Evolutionary conservation across 23 tunicate genomes (phyloP).

Genomic region (Ascidia mentula): DNA sequence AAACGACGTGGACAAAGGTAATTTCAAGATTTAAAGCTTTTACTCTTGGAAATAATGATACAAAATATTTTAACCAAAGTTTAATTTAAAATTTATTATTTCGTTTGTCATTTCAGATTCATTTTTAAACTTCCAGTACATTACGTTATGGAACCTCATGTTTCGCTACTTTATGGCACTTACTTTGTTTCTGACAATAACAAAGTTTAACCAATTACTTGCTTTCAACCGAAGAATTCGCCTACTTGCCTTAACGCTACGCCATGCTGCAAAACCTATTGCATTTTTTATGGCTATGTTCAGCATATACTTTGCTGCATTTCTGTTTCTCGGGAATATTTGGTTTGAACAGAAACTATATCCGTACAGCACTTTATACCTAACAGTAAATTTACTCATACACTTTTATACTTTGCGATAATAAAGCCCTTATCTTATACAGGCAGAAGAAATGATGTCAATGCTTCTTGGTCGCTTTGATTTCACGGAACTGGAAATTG

Average conservation of each 20-base stretch:
- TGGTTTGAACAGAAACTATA: constrained; percentile 86
- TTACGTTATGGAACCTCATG: constrained; percentile 53
- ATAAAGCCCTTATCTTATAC: background rate
- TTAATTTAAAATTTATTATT: background rate
- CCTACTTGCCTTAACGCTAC: constrained; percentile 47
- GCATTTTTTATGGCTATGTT: constrained; percentile 58
- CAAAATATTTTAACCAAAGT: no score
- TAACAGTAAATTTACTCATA: constrained; percentile 35
- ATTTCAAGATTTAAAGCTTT: background rate
- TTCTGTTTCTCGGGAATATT: constrained; percentile 43
- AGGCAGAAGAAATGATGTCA: constrained; percentile 71
- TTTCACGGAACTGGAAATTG: constrained; percentile 58
- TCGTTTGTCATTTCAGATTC: constrained; percentile 39
- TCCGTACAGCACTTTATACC: constrained; percentile 38
- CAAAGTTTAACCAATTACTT: constrained; percentile 41
- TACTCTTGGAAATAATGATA: background rate
- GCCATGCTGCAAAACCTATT: constrained; percentile 54
- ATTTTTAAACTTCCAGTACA: constrained; percentile 73
- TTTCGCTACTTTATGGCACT: constrained; percentile 48
- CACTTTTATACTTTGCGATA: background rate
- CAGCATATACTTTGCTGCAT: constrained; percentile 50
- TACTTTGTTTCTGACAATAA: constrained; percentile 57
- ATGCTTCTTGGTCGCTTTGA: constrained; percentile 84
- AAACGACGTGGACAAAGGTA: constrained; percentile 56
- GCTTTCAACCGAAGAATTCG: constrained; percentile 64